Percentiles rank a stretch among this genome's conserved stretches.
Evolutionary conservation across 2,888 invertebrate species (phyloP).

Genomic region (Drosophila longiperda): DNA sequence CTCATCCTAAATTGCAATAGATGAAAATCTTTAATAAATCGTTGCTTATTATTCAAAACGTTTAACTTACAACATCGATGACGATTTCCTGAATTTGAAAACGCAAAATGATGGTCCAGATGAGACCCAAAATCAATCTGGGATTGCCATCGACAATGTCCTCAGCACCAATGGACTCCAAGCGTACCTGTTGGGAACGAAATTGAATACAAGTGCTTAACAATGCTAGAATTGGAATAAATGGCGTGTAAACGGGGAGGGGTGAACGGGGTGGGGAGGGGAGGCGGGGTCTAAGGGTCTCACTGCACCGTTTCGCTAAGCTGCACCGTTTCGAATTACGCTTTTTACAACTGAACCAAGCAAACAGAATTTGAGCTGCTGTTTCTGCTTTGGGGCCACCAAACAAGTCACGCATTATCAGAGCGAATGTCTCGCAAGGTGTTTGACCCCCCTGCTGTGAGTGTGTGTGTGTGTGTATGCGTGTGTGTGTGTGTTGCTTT

Average conservation of each 20-base stretch:
- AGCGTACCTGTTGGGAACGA: slow-evolving; percentile 89
- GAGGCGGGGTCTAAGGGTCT: not conserved
- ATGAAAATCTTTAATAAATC: not conserved
- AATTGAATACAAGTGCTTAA: slow-evolving; percentile 40
- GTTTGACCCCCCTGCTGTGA: slow-evolving; percentile 57
- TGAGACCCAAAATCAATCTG: slow-evolving; percentile 97
- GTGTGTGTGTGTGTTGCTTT: not conserved
- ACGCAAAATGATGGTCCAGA: slow-evolving; percentile 99
- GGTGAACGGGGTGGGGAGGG: not conserved
- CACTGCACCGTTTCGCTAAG: slow-evolving; percentile 48
- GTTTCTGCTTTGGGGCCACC: slow-evolving; percentile 35
- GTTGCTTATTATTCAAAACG: not conserved
- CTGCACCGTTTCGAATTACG: slow-evolving; percentile 54
- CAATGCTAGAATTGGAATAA: slow-evolving; percentile 10
- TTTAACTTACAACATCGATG: slow-evolving; percentile 93
- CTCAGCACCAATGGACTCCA: slow-evolving; percentile 99
- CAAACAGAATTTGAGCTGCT: slow-evolving; percentile 46
- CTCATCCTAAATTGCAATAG: slow-evolving; percentile 89
- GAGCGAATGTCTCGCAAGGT: slow-evolving; percentile 63
- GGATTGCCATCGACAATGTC: slow-evolving; percentile 99
- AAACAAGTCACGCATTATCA: slow-evolving; percentile 75
- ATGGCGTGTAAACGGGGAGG: too few relatives aligned
- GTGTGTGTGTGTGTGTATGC: not conserved
- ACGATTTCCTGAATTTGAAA: slow-evolving; percentile 99
- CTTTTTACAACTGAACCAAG: slow-evolving; percentile 52